phyloP scores from a whole-genome alignment of 2,888 invertebrate species.

The Caenorhabditis wallacei region DNA sequence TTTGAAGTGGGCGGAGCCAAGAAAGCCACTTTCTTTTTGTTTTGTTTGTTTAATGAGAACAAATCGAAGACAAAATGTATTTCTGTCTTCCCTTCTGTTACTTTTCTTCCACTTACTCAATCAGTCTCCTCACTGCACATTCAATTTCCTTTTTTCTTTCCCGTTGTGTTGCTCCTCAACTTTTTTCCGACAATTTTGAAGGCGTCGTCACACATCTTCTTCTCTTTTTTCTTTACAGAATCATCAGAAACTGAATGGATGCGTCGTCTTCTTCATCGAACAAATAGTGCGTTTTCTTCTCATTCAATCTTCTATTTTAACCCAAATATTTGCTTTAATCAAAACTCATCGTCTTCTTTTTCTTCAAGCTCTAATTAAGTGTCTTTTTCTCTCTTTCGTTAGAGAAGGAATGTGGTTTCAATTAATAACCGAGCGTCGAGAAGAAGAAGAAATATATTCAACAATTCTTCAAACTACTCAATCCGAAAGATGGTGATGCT shows the following conservation, averaged over 20 bases:
- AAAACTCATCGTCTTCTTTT: conserved; percentile 24
- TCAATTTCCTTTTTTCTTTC: conserved; percentile 56
- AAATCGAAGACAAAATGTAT: conserved; percentile 54
- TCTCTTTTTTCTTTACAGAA: conserved; percentile 43
- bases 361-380: conserved; percentile 41
- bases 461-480: not conserved
- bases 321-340: conserved; percentile 52
- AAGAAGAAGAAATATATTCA: conserved; percentile 20
- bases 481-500: conserved; percentile 28
- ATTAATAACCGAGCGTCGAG: conserved; percentile 48
- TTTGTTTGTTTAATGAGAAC: conserved; percentile 66
- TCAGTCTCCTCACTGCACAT: conserved; percentile 57
- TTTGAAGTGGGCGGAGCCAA: conserved; percentile 39
- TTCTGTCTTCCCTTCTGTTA: not conserved
- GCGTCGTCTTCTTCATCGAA: conserved; percentile 54
- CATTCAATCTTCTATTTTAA: conserved; percentile 9
- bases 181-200: conserved; percentile 53
- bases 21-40: conserved; percentile 32
- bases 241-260: conserved; percentile 53
- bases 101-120: conserved; percentile 60
- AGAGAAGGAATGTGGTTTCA: conserved; percentile 40
- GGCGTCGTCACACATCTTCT: conserved; percentile 29
- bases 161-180: conserved; percentile 32
- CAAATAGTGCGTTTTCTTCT: conserved; percentile 56
- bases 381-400: not conserved